A percentile compares a stretch with the other conserved stretches of the same genome.
Conservation (phyloP, 2,113 vertebrate genomes). For the Casuarius casuarius region DNA sequence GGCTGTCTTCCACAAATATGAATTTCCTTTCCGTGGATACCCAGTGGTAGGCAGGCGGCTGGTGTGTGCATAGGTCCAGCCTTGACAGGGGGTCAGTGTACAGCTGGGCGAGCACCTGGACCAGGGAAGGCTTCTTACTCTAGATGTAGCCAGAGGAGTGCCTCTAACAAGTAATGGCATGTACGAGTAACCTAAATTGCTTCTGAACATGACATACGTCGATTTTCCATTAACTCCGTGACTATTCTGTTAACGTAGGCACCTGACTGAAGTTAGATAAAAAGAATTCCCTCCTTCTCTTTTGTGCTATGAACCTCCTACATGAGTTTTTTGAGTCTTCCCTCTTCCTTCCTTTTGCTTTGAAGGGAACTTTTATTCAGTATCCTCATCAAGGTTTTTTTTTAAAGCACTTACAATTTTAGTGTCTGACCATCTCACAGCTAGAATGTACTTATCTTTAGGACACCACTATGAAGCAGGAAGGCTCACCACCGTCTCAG, state of each 20-base stretch:
- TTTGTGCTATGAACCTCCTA: conserved; percentile 10
- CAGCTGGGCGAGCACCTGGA: background rate
- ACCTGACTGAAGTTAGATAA: background rate
- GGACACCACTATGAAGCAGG: background rate
- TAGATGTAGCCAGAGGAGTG: background rate
- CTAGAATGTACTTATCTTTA: background rate
- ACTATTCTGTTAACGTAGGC: background rate
- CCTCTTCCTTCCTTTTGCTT: background rate
- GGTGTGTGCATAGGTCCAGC: background rate
- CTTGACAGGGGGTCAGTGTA: background rate
- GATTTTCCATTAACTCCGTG: background rate
- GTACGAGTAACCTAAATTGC: background rate
- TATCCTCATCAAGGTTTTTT: background rate
- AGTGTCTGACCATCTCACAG: background rate
- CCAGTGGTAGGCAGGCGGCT: background rate
- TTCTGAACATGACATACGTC: background rate
- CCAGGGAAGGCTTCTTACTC: background rate
- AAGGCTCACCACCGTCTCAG: background rate
- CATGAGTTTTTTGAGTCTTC: background rate
- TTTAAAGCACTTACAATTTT: background rate
- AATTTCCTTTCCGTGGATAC: background rate
- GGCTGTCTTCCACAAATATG: background rate
- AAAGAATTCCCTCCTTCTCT: conserved; percentile 12
- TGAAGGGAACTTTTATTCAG: conserved; percentile 13
- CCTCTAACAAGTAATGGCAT: background rate